Evolutionary conservation across 2,797 vertebrate genomes (phyloP), one percentile per base, ranked within the genome.

Genomic region (Lophotriccus pileatus): DNA sequence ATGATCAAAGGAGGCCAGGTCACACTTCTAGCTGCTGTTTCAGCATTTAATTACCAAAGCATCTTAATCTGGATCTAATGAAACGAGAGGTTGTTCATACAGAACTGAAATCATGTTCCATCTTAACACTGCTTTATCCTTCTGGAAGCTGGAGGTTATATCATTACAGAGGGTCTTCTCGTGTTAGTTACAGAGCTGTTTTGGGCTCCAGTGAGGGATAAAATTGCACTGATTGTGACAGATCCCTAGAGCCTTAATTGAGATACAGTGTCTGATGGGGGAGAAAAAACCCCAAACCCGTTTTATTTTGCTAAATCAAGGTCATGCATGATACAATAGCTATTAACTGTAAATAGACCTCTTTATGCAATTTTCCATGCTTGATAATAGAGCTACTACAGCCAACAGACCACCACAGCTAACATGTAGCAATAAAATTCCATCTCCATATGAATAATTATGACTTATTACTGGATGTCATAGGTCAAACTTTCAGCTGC

Each of bases 401-500:
- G 28, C 50, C 50, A 52, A 12, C 17, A 44, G 25, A 59, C 58
- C 14, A 16, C 12, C 73, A 55, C 15, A 56, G 3, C 2, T 6
- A 17, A 23, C 18, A 69, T 2, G 3, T 25, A 74, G 6, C 23
- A 70, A 74, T 7, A 46, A 46, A 70, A 44, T 80, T 50, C 8
- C 32, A 2, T 19, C 56, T 56, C 7, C 75, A 3, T 46, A 36
- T n/a, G 37, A 62, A 75, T 36, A 78, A 78, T 82, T 49, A 36
- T 25, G 27, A 36, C 12, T 53, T 87, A 15, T 25, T 72, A 39
- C 11, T 28, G 22, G 53, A 73, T 36, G 25, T 56, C 30, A 28
- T 64, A 93, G 14, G 30, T 63, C 22, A 78, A 14, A 67, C 78
- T 90, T 90, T 91, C 64, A 85, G 13, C 32, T 80, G 21, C 6